Evolutionary conservation across 2,797 vertebrate genomes (phyloP), one percentile per base, ranked within the genome.

Genomic region (Podarcis siculus): DNA sequence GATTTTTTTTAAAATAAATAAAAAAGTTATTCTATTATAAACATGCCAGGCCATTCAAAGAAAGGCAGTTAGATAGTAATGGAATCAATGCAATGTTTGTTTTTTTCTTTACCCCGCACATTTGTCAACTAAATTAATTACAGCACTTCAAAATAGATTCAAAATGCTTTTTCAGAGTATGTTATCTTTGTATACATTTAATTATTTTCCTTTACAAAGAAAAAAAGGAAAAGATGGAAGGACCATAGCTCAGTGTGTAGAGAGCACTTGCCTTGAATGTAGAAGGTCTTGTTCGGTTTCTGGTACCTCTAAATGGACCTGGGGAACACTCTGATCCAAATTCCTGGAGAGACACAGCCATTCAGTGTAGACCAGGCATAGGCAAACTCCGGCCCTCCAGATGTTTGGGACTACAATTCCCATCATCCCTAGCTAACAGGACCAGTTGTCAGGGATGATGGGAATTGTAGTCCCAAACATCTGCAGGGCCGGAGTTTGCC

Each of bases 51-150:
- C 90, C 90, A 89, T 83, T 89, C 79, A 92, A 89, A 94, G 87
- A 87, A 93, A 90, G 12, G 23, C 3, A 93, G 25, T 61, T 67
- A 30, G 86, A 55, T 76, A 93, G 90, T 87, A 87, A 93, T 79
- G 87, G 94, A 92, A 94, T 94, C 15, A 27, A 88, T 91, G 79
- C 82, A 64, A 75, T 89, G 86, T 49, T 49, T 45, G 45, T 12
- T 49, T 55, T 15, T 15, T 15, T 15, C n/a, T 66, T 64, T 89
- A n/a, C 92, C 55, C 55, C 32, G 81, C 45, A 55, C 72, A 82
- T 32, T 89, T 91, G 87, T 95, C 93, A 91, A 61, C 83, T 92
- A 86, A 85, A 92, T 93, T 92, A 90, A 95, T 95, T 92, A 91
- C 5, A 92, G 83, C 77, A 61, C 77, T 86, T 88, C 75, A 90